These are phyloP conservation scores for Hesperia comma DNA, from an alignment of 2,888 invertebrate genomes.

Conservation along the genomic window DNA sequence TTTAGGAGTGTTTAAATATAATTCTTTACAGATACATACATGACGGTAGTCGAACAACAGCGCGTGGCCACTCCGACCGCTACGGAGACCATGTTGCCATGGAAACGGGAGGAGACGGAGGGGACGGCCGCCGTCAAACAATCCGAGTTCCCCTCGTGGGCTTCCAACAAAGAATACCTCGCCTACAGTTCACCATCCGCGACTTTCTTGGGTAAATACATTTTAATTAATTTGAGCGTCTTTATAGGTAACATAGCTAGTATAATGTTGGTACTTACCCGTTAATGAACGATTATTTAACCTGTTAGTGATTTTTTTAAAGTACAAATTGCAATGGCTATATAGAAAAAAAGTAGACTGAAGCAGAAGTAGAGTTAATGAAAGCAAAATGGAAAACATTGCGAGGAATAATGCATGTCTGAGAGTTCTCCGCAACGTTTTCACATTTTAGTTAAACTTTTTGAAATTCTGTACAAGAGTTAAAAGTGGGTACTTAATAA, in stretches of 20 bases:
- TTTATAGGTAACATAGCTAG: too few relatives aligned
- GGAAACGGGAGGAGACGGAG: conserved; percentile 94
- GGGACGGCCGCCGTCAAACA: conserved; percentile 88
- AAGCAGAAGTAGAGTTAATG: too few relatives aligned
- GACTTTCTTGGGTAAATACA: conserved; percentile 90
- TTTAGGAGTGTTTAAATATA: too few relatives aligned
- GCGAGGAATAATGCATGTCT: not conserved
- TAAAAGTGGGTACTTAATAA: too few relatives aligned
- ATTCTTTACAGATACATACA: conserved; percentile 64
- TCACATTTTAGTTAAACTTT: not conserved
- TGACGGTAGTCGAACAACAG: conserved; percentile 86
- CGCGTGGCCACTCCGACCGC: conserved; percentile 94
- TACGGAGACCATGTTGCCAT: conserved; percentile 95
- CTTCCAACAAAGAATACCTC: conserved; percentile 96
- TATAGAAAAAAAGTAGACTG: too few relatives aligned
- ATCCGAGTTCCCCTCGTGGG: conserved; percentile 97
- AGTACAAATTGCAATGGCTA: too few relatives aligned
- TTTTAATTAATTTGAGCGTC: not conserved
- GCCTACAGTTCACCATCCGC: conserved; percentile 96
- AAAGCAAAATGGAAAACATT: not conserved
- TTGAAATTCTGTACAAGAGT: too few relatives aligned
- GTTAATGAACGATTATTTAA: too few relatives aligned
- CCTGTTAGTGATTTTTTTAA: too few relatives aligned
- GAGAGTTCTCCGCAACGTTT: not conserved
- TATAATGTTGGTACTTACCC: too few relatives aligned